Evolutionary conservation across 2,113 vertebrate species (phyloP), one percentile per base, ranked within the genome.

Genomic region (Passer domesticus): DNA sequence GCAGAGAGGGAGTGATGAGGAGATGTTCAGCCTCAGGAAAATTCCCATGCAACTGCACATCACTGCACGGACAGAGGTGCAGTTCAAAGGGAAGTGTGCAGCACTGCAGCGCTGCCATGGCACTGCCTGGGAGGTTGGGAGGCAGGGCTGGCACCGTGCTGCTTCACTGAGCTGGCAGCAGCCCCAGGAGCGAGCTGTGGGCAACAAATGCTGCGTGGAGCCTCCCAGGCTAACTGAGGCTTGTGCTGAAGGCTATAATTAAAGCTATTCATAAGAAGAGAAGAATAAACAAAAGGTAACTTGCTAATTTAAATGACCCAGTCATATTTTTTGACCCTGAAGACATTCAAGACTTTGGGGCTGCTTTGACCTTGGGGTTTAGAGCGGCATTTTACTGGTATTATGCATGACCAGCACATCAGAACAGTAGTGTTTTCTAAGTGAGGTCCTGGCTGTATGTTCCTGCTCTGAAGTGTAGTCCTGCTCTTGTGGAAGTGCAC

Each of bases 11-110:
- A 58, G 15, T 10, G 69, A 41, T 6, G 0, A 0, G 2, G 56
- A 63, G 55, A 37, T 22, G 22, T 15, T 43, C 47, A 37, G 56
- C 44, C 22, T 3, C 37, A 20, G 52, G 68, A 53, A n/a, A 37
- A 66, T 41, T 44, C 44, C 55, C 0, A 0, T 5, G 47, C 18
- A 16, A 2, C 23, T 21, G 7, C 18, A 1, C 1, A 2, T 10
- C 52, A 1, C 0, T 1, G 39, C 52, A 15, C 0, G 2, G 81
- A 28, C 41, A 58, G 17, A 89, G 69, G 46, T 2, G 2, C 16
- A 6, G 53, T 49, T n/a, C 60, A 62, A 18, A 89, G 74, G 89
- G 82, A 28, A 33, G 28, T 14, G 44, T 33, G 66, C 44, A 30
- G 18, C 33, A 0, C 28, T 52, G 39, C 47, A 22, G 6, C 0